phyloP scores from a whole-genome alignment of 2,888 invertebrate genomes.

The Agriopis leucophaearia region DNA sequence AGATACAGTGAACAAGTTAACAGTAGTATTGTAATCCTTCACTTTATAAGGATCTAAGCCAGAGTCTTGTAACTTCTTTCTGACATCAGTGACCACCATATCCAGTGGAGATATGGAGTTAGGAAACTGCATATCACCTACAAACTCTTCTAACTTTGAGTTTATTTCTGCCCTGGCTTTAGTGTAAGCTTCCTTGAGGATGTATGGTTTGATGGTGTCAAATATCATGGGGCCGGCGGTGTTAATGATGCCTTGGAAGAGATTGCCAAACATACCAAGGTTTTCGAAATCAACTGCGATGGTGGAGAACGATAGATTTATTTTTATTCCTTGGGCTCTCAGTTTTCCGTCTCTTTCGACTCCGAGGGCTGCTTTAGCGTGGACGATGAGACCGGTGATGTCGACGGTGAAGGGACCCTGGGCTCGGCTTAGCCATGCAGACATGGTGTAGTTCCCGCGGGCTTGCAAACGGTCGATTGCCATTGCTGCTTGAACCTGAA shows the following conservation, averaged over 20 bases:
- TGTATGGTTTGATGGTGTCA: conserved; percentile 94
- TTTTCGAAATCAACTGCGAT: conserved; percentile 94
- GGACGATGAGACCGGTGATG: conserved; percentile 89
- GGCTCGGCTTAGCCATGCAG: conserved; percentile 89
- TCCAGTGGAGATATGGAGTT: conserved; percentile 95
- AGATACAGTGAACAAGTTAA: conserved; percentile 89
- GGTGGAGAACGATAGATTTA: conserved; percentile 91
- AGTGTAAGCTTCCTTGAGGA: conserved; percentile 92
- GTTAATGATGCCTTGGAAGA: conserved; percentile 91
- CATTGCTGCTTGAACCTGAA: conserved; percentile 90
- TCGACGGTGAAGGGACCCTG: conserved; percentile 93
- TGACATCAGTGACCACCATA: conserved; percentile 91
- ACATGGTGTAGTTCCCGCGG: conserved; percentile 91
- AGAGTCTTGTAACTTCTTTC: conserved; percentile 88
- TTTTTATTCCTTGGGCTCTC: conserved; percentile 91
- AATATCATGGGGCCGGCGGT: conserved; percentile 93
- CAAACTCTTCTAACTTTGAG: conserved; percentile 89
- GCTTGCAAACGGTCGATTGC: conserved; percentile 90
- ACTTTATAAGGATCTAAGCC: conserved; percentile 92
- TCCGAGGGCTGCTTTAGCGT: conserved; percentile 89
- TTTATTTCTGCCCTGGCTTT: conserved; percentile 92
- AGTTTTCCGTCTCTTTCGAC: conserved; percentile 92
- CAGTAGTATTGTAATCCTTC: conserved; percentile 90
- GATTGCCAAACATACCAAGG: conserved; percentile 90
- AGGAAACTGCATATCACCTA: conserved; percentile 90